Evolutionary conservation across 2,797 vertebrate genomes (phyloP), one percentile per base, ranked within the genome.

Genomic region (Cheirogaleus major): DNA sequence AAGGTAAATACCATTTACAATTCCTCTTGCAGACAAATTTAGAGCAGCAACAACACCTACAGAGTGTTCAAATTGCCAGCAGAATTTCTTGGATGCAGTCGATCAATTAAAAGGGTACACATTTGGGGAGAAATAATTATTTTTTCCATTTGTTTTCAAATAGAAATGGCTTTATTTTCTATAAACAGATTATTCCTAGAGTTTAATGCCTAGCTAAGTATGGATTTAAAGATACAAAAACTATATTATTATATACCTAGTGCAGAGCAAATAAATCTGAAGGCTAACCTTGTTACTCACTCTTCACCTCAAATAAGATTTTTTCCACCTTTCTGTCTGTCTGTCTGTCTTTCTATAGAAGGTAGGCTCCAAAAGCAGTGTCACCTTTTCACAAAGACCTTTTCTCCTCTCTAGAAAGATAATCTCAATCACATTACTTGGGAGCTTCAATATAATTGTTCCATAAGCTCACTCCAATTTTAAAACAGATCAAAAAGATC

Each of bases 1-100:
- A 98, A 99, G 98, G 98, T 99, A 99, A 98, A 99, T 98, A 98
- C 95, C 96, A 97, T 96, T 98, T 98, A 96, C 98, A 96, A 98
- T 98, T 98, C 98, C 95, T 98, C 98, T 98, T 96, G 98, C 98
- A 98, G 98, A 97, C 97, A 70, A 89, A 95, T 98, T 97, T 85
- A 97, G 97, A 98, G 96, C 94, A 97, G 94, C 93, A 97, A 93
- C 92, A 98, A 97, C 97, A 98, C 97, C 97, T 98, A 98, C 98
- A 93, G 97, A 96, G 97, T 95, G 94, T 93, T 98, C 89, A 87
- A 97, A 97, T 78, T 14, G 84, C 96, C 94, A n/a, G 87, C 97
- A 98, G 96, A 98, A 98, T 97, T 96, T 96, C 89, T 98, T 97
- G 89, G 96, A 96, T 96, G 90, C 96, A 55, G 97, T 73, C 93